Conservation (phyloP, 2,113 vertebrate species). For the Gopherus evgoodei region DNA sequence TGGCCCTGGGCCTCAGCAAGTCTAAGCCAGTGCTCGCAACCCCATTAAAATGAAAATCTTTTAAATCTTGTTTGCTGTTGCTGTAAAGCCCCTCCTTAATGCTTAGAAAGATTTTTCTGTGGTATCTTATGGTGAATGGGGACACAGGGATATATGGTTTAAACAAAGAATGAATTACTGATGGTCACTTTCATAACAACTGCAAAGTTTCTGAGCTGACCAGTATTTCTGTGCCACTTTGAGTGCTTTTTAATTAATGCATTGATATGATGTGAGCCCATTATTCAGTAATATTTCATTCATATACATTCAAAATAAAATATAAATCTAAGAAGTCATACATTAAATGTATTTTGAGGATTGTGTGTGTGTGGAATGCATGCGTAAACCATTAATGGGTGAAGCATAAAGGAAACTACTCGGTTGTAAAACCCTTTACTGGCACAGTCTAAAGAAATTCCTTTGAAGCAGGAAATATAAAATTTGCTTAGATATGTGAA, state of each 20-base stretch:
- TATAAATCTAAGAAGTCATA: background rate
- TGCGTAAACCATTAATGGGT: background rate
- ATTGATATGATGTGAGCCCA: background rate
- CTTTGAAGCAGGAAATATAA: constrained; percentile 33
- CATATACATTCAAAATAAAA: background rate
- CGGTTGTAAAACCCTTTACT: background rate
- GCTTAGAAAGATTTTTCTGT: background rate
- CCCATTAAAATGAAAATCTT: background rate
- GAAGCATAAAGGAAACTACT: background rate
- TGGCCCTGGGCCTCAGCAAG: too few species aligned
- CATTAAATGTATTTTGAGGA: background rate
- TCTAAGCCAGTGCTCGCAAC: too few species aligned
- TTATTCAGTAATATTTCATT: background rate
- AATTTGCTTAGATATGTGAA: constrained; percentile 38
- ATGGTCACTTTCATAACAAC: background rate
- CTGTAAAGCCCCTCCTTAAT: background rate
- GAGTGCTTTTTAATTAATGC: background rate
- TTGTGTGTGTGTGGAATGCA: background rate
- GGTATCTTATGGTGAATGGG: background rate
- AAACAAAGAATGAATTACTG: background rate
- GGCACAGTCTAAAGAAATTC: constrained; percentile 21
- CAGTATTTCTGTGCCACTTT: background rate
- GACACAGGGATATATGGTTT: background rate
- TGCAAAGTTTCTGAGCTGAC: background rate
- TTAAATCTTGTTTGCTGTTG: background rate